Evolutionary conservation across 2,797 vertebrate genomes (phyloP), one percentile per base, ranked within the genome.

Genomic region (Gouania willdenowi): DNA sequence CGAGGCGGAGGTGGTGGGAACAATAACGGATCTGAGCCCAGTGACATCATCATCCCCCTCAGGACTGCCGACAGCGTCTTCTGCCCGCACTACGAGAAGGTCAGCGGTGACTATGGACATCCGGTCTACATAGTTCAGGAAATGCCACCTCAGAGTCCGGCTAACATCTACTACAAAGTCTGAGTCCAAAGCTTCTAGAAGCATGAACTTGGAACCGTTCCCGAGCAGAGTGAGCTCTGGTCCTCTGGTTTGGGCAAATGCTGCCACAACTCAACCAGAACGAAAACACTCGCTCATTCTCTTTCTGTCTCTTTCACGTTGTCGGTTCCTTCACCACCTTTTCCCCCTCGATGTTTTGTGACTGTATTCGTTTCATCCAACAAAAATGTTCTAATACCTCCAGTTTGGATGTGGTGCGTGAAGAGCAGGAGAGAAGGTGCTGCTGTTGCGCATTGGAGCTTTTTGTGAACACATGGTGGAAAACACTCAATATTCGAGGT

Each of bases 151-250:
- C 95, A 98, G 86, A 98, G 96, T 67, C 95, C 95, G 2, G 95
- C 96, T 69, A 98, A 98, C 89, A 97, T 98, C 86, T 98, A 98
- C 71, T 98, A 98, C 87, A 98, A 98, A 79, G 95, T 98, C 86
- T 98, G 94, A 98, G 73, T 32, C 0, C n/a, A 9, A 26, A 71
- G 62, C 49, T 52, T 38, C 38, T 15, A 15, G 23, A 36, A 10
- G 22, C 45, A 30, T 30, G 37, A 53, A 55, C 41, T 34, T 19
- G 45, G 71, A 71, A 35, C 47, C 37, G 12, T 47, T 45, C 43
- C 33, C 10, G 33, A 47, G 50, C 47, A 32, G 71, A 56, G 59
- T 31, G 31, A 47, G 51, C n/a, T 10, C 37, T 53, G 53, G n/a
- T n/a, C n/a, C n/a, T n/a, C n/a, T 48, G 51, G 50, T 40, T 60